Evolutionary conservation across 2,113 vertebrate genomes (phyloP), one percentile per base, ranked within the genome.

Genomic region (Lutjanus erythropterus): DNA sequence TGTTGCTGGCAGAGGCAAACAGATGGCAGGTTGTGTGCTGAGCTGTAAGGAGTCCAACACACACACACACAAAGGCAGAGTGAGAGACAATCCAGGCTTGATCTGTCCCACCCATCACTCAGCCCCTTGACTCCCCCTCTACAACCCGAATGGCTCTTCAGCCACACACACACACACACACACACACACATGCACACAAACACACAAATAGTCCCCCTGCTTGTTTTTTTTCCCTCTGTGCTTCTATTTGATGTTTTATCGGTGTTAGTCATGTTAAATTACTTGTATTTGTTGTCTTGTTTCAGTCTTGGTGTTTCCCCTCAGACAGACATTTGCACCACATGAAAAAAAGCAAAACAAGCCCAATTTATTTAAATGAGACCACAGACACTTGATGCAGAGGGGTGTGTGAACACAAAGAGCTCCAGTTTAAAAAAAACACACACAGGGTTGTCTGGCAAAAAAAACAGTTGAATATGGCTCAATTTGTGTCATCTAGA

Each of bases 11-110:
- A 91, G 87, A 88, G 69, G 81, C 83, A 86, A 87, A 93, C 93
- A 92, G 91, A 92, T 93, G 93, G 93, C 81, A 87, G 66, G 89
- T 93, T 92, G 89, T 86, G 49, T 71, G 74, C 68, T 23, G 86
- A 67, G 79, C 81, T 87, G 69, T 71, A 75, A 77, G 64, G 44
- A 77, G 62, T 82, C 85, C 87, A 86, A 82, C 70, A 47, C 81
- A 50, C 81, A 41, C 59, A 71, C 79, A 75, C 49, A 44, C 35
- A 78, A 71, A 69, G 58, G 31, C 31, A 55, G 46, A 71, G 58
- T 75, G 59, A 74, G 59, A 71, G 49, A 71, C 66, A 46, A 16
- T 65, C 53, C 33, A 73, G 58, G 62, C 68, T 33, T 64, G 69
- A 71, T 81, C 41, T 35, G 62, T 78, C 74, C 62, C 80, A 71